Evolutionary conservation across 2,113 vertebrate genomes (phyloP).

Genomic region (Ctenodactylus gundi): DNA sequence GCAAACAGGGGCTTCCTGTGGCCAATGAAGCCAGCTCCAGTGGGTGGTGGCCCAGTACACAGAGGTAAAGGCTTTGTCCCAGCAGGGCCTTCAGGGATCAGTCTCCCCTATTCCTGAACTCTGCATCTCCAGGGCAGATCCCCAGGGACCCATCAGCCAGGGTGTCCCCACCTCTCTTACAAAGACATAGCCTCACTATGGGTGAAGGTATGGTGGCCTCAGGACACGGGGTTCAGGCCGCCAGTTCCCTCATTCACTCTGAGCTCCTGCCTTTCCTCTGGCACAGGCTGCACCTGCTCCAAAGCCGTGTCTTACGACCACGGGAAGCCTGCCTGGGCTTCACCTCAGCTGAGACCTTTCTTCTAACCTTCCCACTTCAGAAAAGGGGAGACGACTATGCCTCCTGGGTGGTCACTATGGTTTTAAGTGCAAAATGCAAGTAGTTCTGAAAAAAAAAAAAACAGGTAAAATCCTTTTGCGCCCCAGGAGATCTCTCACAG

Average conservation of each 20-base stretch:
- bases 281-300: not conserved
- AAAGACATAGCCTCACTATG: rapidly evolving
- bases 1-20: not conserved
- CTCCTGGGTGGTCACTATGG: not conserved
- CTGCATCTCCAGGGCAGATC: no score
- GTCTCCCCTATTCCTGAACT: not conserved
- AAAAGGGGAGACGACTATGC: not conserved
- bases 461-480: not conserved
- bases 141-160: no score
- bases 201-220: rapidly evolving
- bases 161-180: not conserved
- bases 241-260: not conserved
- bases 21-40: not conserved
- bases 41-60: no score
- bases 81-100: not conserved
- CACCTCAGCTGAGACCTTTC: not conserved
- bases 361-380: not conserved
- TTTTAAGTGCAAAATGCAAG: not conserved
- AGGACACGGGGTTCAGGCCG: not conserved
- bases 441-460: not conserved
- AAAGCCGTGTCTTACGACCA: not conserved
- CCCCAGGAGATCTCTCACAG: not conserved
- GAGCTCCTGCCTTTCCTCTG: not conserved
- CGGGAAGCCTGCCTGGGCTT: rapidly evolving
- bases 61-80: not conserved